Evolutionary conservation across 2,888 invertebrate genomes (phyloP).

Genomic region (Napeogenes inachia): DNA sequence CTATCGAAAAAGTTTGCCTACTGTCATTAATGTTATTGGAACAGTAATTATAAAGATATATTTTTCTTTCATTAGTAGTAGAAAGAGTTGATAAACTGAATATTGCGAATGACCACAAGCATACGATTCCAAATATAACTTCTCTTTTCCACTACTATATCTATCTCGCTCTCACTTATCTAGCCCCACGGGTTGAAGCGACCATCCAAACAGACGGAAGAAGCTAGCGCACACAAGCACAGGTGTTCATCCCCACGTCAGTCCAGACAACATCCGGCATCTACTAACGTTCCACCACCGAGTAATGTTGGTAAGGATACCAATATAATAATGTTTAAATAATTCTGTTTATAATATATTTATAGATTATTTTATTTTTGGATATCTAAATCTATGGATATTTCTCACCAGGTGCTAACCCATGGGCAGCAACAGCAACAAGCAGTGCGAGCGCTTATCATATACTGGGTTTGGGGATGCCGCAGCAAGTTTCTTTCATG

Average conservation of each 20-base stretch:
- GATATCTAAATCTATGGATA: not conserved
- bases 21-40: too few species aligned
- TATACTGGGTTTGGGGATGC: conserved; percentile 43
- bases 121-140: too few species aligned
- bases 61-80: too few species aligned
- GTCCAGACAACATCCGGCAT: conserved; percentile 21
- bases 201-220: conserved; percentile 37
- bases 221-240: conserved; percentile 37
- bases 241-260: conserved; percentile 40
- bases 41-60: too few species aligned
- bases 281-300: not conserved
- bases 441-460: conserved; percentile 41
- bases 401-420: conserved; percentile 19
- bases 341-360: too few species aligned
- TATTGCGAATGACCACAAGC: too few species aligned
- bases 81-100: too few species aligned
- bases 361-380: too few species aligned
- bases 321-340: too few species aligned
- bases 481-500: conserved; percentile 47
- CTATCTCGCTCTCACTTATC: conserved; percentile 6
- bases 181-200: conserved; percentile 52
- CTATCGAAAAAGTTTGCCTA: too few species aligned
- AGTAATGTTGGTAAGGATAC: not conserved
- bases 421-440: conserved; percentile 32
- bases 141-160: too few species aligned